A percentile compares a stretch with the other conserved stretches of the same genome.
Conservation (phyloP, 2,797 vertebrate species). For the Lagocephalus sceleratus region DNA sequence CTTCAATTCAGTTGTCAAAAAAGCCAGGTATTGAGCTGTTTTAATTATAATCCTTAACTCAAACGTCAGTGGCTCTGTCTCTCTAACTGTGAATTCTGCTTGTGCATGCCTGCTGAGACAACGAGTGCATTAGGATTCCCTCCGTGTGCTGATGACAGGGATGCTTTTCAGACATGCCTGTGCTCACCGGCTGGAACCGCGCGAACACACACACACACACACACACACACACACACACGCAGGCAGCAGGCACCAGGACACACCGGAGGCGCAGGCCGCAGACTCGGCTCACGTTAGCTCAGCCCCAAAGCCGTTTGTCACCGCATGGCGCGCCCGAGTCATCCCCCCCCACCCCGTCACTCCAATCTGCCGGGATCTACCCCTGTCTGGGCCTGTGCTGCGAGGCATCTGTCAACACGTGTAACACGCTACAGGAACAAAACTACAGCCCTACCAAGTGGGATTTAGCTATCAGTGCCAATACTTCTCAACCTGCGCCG, state of each 20-base stretch:
- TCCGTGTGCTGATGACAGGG: conserved; percentile 19
- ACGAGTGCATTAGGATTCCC: conserved; percentile 11
- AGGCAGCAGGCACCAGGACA: conserved; percentile 19
- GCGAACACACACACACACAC: no score
- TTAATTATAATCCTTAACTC: no score
- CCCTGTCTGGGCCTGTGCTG: conserved; percentile 56
- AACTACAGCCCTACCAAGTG: conserved; percentile 49
- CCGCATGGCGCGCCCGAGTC: conserved; percentile 44
- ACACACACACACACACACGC: no score
- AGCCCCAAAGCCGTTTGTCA: conserved; percentile 56
- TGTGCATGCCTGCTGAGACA: neutral
- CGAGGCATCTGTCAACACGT: conserved; percentile 74
- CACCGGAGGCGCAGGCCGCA: conserved; percentile 17
- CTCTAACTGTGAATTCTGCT: conserved; percentile 1
- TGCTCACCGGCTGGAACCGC: conserved; percentile 51
- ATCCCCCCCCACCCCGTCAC: conserved; percentile 55
- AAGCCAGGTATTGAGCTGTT: neutral
- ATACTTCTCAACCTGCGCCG: conserved; percentile 46
- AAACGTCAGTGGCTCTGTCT: no score
- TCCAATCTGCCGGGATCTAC: conserved; percentile 53
- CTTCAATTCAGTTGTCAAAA: no score
- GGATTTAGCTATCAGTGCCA: conserved; percentile 59
- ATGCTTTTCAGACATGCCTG: conserved; percentile 35
- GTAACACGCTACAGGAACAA: conserved; percentile 61
- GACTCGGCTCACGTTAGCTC: conserved; percentile 49